Percentiles rank a stretch among this genome's conserved stretches.
phyloP scores from a whole-genome alignment of 1,140 invertebrate genomes.

The Leptoteleia sp. region DNA sequence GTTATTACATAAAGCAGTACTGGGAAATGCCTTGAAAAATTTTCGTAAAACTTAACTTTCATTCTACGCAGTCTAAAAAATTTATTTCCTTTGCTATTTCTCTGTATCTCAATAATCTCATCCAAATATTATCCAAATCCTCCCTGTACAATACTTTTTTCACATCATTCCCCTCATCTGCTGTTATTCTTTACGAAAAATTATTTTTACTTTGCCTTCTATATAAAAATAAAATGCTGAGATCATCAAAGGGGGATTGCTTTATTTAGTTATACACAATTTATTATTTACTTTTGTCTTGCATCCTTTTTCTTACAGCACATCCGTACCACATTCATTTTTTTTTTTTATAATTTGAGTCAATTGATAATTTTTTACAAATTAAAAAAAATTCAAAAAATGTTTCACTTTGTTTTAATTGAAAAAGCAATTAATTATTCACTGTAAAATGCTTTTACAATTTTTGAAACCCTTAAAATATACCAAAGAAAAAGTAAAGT shows the following conservation, averaged over 20 bases:
- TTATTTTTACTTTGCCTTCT: constrained; percentile 72
- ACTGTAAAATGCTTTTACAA: too few species aligned
- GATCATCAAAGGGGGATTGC: constrained; percentile 73
- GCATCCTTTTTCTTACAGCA: constrained; percentile 31
- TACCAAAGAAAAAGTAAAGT: too few species aligned
- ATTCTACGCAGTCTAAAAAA: constrained; percentile 70
- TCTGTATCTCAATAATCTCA: constrained; percentile 56
- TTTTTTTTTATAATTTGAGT: constrained; percentile 22
- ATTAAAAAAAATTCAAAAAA: too few species aligned
- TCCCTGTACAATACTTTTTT: constrained; percentile 48
- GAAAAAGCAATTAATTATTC: too few species aligned
- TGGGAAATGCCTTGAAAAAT: constrained; percentile 74
- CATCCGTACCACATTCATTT: constrained; percentile 29
- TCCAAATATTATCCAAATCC: constrained; percentile 56
- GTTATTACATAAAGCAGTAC: constrained; percentile 79
- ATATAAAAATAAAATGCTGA: constrained; percentile 80
- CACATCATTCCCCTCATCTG: constrained; percentile 49
- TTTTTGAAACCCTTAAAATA: too few species aligned
- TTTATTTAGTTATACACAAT: constrained; percentile 71
- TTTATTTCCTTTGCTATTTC: too few species aligned
- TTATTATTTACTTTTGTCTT: constrained; percentile 64
- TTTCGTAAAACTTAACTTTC: constrained; percentile 71
- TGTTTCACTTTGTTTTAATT: too few species aligned
- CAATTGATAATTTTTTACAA: too few species aligned
- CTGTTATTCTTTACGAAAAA: constrained; percentile 65